Evolutionary conservation across 2,888 invertebrate species (phyloP).

Genomic region (Ophraella communa): DNA sequence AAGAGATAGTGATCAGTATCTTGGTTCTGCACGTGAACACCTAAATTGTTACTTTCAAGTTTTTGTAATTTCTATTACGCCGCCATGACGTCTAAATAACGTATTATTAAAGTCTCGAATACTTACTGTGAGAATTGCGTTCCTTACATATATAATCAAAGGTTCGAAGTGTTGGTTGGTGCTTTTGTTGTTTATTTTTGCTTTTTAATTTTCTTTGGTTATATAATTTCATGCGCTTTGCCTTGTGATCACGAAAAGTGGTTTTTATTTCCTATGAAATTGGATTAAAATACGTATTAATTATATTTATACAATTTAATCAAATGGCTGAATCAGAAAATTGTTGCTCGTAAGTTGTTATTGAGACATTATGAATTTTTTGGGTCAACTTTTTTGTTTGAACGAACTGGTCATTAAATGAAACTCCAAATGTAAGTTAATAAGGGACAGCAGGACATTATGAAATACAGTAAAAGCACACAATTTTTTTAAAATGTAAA

Average conservation of each 20-base stretch:
- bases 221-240: conserved; percentile 24
- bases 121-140: conserved; percentile 33
- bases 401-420: no score
- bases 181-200: conserved; percentile 19
- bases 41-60: conserved; percentile 46
- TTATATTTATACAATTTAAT: conserved; percentile 3
- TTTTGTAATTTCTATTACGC: conserved; percentile 50
- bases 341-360: background rate
- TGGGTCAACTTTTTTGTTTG: no score
- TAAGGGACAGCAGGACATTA: no score
- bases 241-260: conserved; percentile 28
- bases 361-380: background rate
- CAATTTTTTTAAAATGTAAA: no score
- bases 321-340: background rate
- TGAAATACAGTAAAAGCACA: no score
- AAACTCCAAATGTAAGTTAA: no score
- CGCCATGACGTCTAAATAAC: conserved; percentile 40
- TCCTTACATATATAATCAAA: conserved; percentile 31
- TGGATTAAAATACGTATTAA: conserved; percentile 10
- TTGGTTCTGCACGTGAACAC: conserved; percentile 52
- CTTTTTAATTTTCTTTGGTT: conserved; percentile 21
- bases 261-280: conserved; percentile 22
- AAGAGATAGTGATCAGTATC: conserved; percentile 46
- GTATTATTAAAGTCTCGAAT: conserved; percentile 33
- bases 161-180: conserved; percentile 30